These are phyloP conservation scores for Sminthurides bifidus DNA, from an alignment of 1,140 invertebrate species.

Conservation along the genomic window DNA sequence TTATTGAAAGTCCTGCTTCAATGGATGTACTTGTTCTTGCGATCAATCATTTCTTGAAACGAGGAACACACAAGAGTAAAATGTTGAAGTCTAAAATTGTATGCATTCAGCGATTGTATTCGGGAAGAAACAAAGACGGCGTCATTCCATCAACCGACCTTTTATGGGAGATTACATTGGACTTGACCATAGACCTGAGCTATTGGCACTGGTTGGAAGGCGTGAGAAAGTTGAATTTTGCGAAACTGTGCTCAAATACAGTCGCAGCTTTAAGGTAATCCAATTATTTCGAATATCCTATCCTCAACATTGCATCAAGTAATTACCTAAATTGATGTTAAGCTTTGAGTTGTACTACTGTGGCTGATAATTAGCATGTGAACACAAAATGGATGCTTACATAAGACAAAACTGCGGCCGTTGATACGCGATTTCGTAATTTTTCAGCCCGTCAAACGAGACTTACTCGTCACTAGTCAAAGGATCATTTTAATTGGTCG, in stretches of 20 bases:
- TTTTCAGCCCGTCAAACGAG: conserved; percentile 44
- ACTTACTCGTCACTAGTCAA: conserved; percentile 55
- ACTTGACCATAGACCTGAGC: conserved; percentile 48
- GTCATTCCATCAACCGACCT: conserved; percentile 54
- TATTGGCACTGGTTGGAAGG: conserved; percentile 47
- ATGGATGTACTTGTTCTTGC: too few relatives aligned
- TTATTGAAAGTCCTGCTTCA: too few relatives aligned
- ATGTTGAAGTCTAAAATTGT: conserved; percentile 8
- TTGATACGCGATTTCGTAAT: too few relatives aligned
- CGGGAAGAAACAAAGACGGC: conserved; percentile 54
- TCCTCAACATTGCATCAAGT: neutral
- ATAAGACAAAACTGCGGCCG: conserved; percentile 12
- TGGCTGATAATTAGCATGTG: too few relatives aligned
- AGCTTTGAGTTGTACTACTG: too few relatives aligned
- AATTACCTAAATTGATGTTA: too few relatives aligned
- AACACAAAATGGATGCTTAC: too few relatives aligned
- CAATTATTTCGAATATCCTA: neutral
- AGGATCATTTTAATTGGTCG: conserved; percentile 49
- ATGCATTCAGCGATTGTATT: conserved; percentile 46
- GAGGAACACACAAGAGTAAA: conserved; percentile 1
- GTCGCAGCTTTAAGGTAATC: conserved; percentile 54
- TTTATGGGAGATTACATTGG: conserved; percentile 67
- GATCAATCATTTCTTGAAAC: too few relatives aligned
- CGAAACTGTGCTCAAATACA: conserved; percentile 56
- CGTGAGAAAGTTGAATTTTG: conserved; percentile 59